Percentiles rank a stretch among this genome's conserved stretches.
These are phyloP conservation scores for Stictonetta naevosa DNA, from an alignment of 2,113 vertebrate species.

Conservation along the genomic window DNA sequence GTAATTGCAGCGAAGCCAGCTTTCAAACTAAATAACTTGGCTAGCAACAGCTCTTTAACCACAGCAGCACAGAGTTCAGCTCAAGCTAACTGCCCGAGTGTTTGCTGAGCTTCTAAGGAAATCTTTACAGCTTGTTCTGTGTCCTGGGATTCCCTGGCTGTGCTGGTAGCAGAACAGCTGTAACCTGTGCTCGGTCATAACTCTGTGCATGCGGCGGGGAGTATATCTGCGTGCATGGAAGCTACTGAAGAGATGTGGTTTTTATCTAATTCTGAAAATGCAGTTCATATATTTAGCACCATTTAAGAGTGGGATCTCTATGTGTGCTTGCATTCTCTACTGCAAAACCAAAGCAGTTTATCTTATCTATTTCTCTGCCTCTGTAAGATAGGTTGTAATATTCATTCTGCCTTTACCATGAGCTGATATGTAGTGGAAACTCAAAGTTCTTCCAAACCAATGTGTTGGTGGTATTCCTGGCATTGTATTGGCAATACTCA, in stretches of 20 bases:
- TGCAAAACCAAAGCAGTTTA: neutral
- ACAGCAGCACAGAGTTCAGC: neutral
- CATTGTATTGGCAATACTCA: neutral
- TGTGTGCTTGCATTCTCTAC: accelerated
- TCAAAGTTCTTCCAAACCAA: neutral
- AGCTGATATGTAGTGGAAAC: neutral
- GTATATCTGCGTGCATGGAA: neutral
- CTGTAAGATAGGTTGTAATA: neutral
- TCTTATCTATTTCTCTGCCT: neutral
- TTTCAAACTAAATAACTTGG: neutral
- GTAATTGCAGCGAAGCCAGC: neutral
- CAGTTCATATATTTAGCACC: neutral
- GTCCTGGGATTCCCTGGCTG: neutral
- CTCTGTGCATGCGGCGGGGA: neutral
- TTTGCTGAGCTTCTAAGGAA: neutral
- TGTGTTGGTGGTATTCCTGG: neutral
- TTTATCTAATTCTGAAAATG: neutral
- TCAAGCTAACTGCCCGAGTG: neutral
- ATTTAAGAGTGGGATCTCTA: neutral
- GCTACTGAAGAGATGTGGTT: neutral
- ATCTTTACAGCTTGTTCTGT: neutral
- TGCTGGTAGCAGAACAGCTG: neutral
- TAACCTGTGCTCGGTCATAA: neutral
- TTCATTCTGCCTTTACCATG: neutral
- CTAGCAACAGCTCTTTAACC: neutral